Percentiles rank a stretch among this genome's conserved stretches.
phyloP scores from a whole-genome alignment of 2,888 invertebrate species.

The Watsonalla cultraria region DNA sequence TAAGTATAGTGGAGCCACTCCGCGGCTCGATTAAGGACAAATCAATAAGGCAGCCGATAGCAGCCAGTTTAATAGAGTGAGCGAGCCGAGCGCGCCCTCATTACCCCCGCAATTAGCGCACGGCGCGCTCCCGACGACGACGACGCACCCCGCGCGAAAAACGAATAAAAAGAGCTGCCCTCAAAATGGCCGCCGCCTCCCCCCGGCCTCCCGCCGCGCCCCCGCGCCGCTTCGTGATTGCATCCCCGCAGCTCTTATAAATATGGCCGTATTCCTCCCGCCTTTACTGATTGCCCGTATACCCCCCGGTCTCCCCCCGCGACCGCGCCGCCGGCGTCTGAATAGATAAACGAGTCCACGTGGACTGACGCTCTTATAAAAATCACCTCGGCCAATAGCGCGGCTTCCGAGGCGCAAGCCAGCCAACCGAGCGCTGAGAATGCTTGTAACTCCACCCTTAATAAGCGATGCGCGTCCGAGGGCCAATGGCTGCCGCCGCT shows the following conservation, averaged over 20 bases:
- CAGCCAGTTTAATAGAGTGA: slow-evolving; percentile 77
- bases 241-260: slow-evolving; percentile 80
- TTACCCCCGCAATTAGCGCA: slow-evolving; percentile 79
- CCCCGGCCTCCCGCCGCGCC: slow-evolving; percentile 62
- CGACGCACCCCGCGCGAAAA: slow-evolving; percentile 78
- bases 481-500: slow-evolving; percentile 50
- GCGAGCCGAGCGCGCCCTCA: slow-evolving; percentile 76
- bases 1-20: slow-evolving; percentile 25
- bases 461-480: slow-evolving; percentile 70
- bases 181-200: slow-evolving; percentile 85
- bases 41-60: slow-evolving; percentile 78
- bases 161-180: slow-evolving; percentile 83
- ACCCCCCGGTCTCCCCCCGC: slow-evolving; percentile 76
- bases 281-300: slow-evolving; percentile 81
- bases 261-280: slow-evolving; percentile 80
- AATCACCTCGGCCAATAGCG: slow-evolving; percentile 67
- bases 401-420: slow-evolving; percentile 29
- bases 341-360: slow-evolving; percentile 81
- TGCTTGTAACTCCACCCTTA: slow-evolving; percentile 78
- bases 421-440: slow-evolving; percentile 48
- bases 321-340: slow-evolving; percentile 79
- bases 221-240: slow-evolving; percentile 79
- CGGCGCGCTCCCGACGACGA: slow-evolving; percentile 71
- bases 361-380: slow-evolving; percentile 77
- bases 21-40: slow-evolving; percentile 72